Evolutionary conservation across 2,888 invertebrate species (phyloP).

Genomic region (Noctua janthe): DNA sequence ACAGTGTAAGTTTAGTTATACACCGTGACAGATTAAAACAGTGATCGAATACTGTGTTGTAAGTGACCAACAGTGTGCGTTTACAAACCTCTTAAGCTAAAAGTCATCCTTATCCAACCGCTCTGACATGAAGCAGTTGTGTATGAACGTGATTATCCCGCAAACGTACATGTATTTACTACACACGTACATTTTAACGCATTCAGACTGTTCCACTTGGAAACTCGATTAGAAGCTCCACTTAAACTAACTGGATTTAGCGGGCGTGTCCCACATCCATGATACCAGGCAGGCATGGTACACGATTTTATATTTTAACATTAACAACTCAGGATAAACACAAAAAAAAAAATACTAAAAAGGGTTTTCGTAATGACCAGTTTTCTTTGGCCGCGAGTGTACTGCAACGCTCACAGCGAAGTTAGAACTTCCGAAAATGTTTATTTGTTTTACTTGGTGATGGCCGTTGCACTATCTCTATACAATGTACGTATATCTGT

Average conservation of each 20-base stretch:
- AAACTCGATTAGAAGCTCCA: slow-evolving; percentile 59
- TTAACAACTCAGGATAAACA: not conserved
- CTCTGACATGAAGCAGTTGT: slow-evolving; percentile 21
- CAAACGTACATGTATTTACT: slow-evolving; percentile 42
- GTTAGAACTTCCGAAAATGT: not conserved
- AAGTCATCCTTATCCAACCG: not conserved
- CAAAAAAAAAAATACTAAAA: not conserved
- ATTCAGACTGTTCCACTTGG: slow-evolving; percentile 45
- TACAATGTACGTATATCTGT: not conserved
- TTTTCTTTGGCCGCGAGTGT: slow-evolving; percentile 10
- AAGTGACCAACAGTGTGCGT: not conserved
- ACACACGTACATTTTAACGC: slow-evolving; percentile 56
- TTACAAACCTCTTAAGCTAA: not conserved
- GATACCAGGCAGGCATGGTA: slow-evolving; percentile 9
- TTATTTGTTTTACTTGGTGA: not conserved
- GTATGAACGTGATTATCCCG: slow-evolving; percentile 18
- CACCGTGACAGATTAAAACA: too few relatives aligned
- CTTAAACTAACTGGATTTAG: slow-evolving; percentile 55
- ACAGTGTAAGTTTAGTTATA: too few relatives aligned
- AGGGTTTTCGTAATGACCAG: not conserved
- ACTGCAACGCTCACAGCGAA: not conserved
- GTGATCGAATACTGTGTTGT: not conserved
- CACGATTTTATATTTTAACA: not conserved
- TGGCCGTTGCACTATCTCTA: not conserved
- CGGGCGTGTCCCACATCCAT: slow-evolving; percentile 30